Evolutionary conservation across 1,140 invertebrate genomes (phyloP).

Genomic region (Gryon sp.): DNA sequence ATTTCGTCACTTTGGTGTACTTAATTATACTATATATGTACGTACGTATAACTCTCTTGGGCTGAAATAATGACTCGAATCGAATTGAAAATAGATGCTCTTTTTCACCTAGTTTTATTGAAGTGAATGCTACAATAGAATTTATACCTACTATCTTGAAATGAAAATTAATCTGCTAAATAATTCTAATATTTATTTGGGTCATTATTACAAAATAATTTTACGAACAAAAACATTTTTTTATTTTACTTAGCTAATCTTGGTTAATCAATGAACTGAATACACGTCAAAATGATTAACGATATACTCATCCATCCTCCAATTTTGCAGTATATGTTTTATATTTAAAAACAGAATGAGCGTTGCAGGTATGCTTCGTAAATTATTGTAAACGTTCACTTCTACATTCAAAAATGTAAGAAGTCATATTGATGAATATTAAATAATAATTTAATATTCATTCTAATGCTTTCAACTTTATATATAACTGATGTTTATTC

Average conservation of each 20-base stretch:
- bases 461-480: too few relatives aligned
- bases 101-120: constrained; percentile 13
- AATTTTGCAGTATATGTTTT: background rate
- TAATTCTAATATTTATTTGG: too few relatives aligned
- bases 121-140: too few relatives aligned
- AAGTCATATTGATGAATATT: too few relatives aligned
- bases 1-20: constrained; percentile 54
- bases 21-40: constrained; percentile 57
- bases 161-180: too few relatives aligned
- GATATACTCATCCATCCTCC: constrained; percentile 6
- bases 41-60: constrained; percentile 23
- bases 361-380: too few relatives aligned
- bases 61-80: constrained; percentile 36
- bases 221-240: background rate
- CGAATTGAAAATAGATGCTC: constrained; percentile 35
- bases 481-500: too few relatives aligned
- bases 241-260: background rate
- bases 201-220: background rate
- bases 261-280: constrained; percentile 9
- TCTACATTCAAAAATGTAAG: too few relatives aligned
- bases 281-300: constrained; percentile 39
- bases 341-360: too few relatives aligned
- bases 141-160: too few relatives aligned
- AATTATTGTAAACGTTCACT: too few relatives aligned
- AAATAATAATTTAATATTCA: too few relatives aligned